A percentile compares a stretch with the other conserved stretches of the same genome.
phyloP scores from a whole-genome alignment of 2,888 invertebrate species.

The Helobdella robusta region DNA sequence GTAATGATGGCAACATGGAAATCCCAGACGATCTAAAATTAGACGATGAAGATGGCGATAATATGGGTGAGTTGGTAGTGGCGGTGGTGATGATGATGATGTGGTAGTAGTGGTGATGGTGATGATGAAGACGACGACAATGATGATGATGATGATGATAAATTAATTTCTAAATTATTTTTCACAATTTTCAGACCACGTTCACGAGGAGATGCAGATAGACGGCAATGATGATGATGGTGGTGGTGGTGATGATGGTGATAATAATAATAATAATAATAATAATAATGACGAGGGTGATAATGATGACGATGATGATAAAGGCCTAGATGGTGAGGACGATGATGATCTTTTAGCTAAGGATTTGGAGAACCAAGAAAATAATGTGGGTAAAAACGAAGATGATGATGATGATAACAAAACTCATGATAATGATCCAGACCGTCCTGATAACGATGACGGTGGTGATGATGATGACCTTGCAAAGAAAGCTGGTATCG shows the following conservation, averaged over 20 bases:
- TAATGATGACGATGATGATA: neutral
- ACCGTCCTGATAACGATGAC: neutral
- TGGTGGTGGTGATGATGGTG: neutral
- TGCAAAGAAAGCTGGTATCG: too few species aligned
- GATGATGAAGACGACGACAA: neutral
- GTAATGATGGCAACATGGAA: conserved; percentile 74
- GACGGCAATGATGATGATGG: neutral
- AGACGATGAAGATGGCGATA: conserved; percentile 54
- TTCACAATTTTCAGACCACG: too few species aligned
- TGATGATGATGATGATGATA: conserved; percentile 1
- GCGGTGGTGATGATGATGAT: neutral
- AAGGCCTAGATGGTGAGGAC: neutral
- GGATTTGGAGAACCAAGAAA: neutral
- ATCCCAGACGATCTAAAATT: conserved; percentile 75
- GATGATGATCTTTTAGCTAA: neutral
- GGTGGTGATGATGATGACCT: conserved; percentile 4
- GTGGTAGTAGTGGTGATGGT: neutral
- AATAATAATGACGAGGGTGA: neutral
- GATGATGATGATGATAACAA: conserved; percentile 2
- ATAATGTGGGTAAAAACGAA: neutral
- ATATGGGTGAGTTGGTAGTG: neutral
- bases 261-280: neutral
- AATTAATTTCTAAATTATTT: too few species aligned
- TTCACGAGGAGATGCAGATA: too few species aligned
- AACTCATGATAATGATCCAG: neutral